Evolutionary conservation across 1,140 invertebrate species (phyloP).

Genomic region (Acromyrmex charruanus): DNA sequence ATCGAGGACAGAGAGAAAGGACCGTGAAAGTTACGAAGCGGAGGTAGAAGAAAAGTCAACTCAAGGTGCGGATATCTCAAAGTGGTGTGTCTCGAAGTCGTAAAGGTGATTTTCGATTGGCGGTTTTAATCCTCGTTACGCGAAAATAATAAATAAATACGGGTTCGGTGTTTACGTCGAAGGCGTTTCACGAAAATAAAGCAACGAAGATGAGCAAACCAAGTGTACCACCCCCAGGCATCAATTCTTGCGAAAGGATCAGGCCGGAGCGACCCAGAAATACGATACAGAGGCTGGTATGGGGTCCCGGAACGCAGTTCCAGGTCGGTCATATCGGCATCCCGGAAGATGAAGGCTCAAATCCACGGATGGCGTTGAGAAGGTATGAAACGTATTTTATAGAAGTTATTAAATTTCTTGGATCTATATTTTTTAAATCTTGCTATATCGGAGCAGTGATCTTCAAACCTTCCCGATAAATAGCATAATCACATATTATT

Average conservation of each 20-base stretch:
- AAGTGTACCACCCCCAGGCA: slow-evolving; percentile 57
- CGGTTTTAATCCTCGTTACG: not conserved
- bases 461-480: not conserved
- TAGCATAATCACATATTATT: not conserved
- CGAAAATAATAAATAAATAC: slow-evolving; percentile 31
- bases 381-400: slow-evolving; percentile 79
- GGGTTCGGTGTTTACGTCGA: not conserved
- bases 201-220: slow-evolving; percentile 77
- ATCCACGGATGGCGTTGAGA: slow-evolving; percentile 91
- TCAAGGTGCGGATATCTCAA: slow-evolving; percentile 20
- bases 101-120: slow-evolving; percentile 6
- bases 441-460: not conserved
- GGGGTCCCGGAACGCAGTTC: slow-evolving; percentile 77
- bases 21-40: slow-evolving; percentile 21
- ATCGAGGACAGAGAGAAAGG: slow-evolving; percentile 11
- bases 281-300: slow-evolving; percentile 80
- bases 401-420: slow-evolving; percentile 5
- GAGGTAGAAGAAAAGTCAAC: not conserved
- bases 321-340: slow-evolving; percentile 86
- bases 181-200: not conserved
- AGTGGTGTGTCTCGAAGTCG: not conserved
- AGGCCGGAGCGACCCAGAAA: slow-evolving; percentile 81
- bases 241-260: slow-evolving; percentile 83
- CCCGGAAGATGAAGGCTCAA: slow-evolving; percentile 89
- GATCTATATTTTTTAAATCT: too few relatives aligned